Percentiles rank a stretch among this genome's conserved stretches.
Conservation (phyloP, 2,797 vertebrate genomes). For the Crypturellus tataupa region DNA sequence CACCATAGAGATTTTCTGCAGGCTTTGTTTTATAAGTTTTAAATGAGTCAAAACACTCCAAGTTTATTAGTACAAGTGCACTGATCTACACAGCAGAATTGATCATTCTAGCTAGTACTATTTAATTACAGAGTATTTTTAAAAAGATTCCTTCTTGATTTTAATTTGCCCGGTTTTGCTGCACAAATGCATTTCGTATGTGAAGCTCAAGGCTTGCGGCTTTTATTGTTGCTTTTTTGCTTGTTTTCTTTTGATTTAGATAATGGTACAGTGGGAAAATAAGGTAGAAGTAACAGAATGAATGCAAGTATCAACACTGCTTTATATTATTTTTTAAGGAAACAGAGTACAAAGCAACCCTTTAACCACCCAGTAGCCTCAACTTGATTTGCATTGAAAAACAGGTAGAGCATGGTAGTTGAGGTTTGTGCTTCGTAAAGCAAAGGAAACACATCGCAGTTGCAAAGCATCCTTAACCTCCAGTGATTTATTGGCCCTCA, state of each 20-base stretch:
- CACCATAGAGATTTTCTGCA: background rate
- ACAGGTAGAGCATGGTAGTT: constrained; percentile 69
- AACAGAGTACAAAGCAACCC: constrained; percentile 46
- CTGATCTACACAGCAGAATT: constrained; percentile 2
- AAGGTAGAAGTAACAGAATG: constrained; percentile 36
- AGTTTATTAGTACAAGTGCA: background rate
- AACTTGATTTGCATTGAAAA: constrained; percentile 79
- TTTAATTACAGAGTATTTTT: background rate
- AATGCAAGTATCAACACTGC: constrained; percentile 20
- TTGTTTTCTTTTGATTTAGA: background rate
- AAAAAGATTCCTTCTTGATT: background rate
- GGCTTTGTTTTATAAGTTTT: constrained; percentile 11
- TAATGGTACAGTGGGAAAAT: constrained; percentile 18
- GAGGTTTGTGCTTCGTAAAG: constrained; percentile 76
- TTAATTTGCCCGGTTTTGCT: background rate
- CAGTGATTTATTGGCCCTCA: constrained; percentile 86
- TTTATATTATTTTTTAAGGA: constrained; percentile 54
- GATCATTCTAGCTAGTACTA: background rate
- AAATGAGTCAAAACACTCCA: background rate
- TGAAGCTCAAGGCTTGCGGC: background rate
- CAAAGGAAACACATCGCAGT: constrained; percentile 80
- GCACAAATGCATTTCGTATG: background rate
- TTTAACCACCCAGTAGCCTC: constrained; percentile 71
- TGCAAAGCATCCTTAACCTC: constrained; percentile 90
- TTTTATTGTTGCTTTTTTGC: background rate